phyloP scores from a whole-genome alignment of 2,797 vertebrate species.

The Sebastes nivosus region DNA sequence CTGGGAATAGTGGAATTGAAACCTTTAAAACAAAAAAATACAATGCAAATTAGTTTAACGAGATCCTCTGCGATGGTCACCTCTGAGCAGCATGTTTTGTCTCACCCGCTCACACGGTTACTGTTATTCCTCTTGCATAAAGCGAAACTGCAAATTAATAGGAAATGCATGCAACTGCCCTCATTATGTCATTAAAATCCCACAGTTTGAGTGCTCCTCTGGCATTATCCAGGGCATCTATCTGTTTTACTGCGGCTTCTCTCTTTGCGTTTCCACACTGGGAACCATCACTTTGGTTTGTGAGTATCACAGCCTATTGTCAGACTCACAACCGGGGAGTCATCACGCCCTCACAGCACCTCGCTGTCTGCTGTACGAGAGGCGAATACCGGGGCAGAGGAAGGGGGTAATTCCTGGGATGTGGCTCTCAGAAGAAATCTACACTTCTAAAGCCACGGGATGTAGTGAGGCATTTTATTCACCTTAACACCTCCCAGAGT shows the following conservation, averaged over 20 bases:
- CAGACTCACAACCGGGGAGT: constrained; percentile 62
- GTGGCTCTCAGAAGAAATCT: constrained; percentile 55
- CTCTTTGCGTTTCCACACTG: constrained; percentile 33
- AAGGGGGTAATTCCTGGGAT: constrained; percentile 49
- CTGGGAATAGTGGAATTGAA: constrained; percentile 7
- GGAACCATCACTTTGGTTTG: constrained; percentile 67
- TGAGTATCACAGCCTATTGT: constrained; percentile 64
- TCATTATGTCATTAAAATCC: constrained; percentile 77
- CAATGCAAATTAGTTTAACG: constrained; percentile 34
- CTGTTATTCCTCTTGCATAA: constrained; percentile 27
- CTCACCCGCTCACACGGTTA: neutral
- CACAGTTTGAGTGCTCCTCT: constrained; percentile 56
- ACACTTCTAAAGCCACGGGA: constrained; percentile 37
- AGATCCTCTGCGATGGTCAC: constrained; percentile 45
- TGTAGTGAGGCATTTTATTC: constrained; percentile 58
- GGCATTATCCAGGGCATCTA: constrained; percentile 58
- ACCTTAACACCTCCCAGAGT: constrained; percentile 57
- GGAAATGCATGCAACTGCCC: constrained; percentile 59
- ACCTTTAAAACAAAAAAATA: neutral
- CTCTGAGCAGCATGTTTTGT: constrained; percentile 20
- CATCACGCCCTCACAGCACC: constrained; percentile 50
- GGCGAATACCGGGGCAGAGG: constrained; percentile 15
- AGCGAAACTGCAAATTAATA: constrained; percentile 52
- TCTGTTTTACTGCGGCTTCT: constrained; percentile 57
- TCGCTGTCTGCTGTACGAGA: constrained; percentile 44